Percentiles rank a stretch among this genome's conserved stretches.
phyloP scores from a whole-genome alignment of 2,888 invertebrate genomes.

The Sarcophaga rosellei region DNA sequence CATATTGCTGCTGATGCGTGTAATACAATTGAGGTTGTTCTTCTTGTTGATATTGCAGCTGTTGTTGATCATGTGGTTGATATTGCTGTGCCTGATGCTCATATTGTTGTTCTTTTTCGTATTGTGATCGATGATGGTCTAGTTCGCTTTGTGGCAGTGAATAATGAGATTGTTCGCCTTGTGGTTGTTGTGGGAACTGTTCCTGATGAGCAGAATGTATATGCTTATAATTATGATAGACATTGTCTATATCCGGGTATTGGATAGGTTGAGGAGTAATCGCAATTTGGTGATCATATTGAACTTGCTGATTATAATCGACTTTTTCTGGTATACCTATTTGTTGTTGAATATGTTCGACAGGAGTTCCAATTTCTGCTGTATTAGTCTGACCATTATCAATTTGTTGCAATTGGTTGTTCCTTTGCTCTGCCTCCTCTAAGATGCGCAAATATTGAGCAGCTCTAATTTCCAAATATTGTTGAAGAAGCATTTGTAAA shows the following conservation, averaged over 20 bases:
- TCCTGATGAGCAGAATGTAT: conserved; percentile 72
- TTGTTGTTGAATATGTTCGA: conserved; percentile 57
- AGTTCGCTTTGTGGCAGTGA: conserved; percentile 9
- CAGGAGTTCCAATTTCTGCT: conserved; percentile 16
- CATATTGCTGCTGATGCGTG: conserved; percentile 70
- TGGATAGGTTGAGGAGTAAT: conserved; percentile 71
- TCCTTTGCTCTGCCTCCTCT: conserved; percentile 77
- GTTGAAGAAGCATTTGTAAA: conserved; percentile 79
- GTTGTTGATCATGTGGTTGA: conserved; percentile 56
- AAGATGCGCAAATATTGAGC: conserved; percentile 79
- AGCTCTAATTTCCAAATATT: conserved; percentile 80
- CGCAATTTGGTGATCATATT: conserved; percentile 72
- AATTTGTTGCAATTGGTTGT: conserved; percentile 71
- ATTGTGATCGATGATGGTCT: conserved; percentile 52
- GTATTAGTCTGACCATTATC: conserved; percentile 46
- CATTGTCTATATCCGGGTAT: conserved; percentile 77
- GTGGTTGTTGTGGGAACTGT: conserved; percentile 69
- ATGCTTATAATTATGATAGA: conserved; percentile 78
- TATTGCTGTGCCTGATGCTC: conserved; percentile 55
- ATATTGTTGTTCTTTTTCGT: conserved; percentile 53
- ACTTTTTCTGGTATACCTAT: conserved; percentile 47
- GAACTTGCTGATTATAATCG: conserved; percentile 72
- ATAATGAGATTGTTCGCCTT: conserved; percentile 49
- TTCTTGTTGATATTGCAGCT: conserved; percentile 67
- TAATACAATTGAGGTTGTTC: conserved; percentile 76